Evolutionary conservation across 2,888 invertebrate species (phyloP), one percentile per base, ranked within the genome.

Genomic region (Epinotia brunnichana): DNA sequence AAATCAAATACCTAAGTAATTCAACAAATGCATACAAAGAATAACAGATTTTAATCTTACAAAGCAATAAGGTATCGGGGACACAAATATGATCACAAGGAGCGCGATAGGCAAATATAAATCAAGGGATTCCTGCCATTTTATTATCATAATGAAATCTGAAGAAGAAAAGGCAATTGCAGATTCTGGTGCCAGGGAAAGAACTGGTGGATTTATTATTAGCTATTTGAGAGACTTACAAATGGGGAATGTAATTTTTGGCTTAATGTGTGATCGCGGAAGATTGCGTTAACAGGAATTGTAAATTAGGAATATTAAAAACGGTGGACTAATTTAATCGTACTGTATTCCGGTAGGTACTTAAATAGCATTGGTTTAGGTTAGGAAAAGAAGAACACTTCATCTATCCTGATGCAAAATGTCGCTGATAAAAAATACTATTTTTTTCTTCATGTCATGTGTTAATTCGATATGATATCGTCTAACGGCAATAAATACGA

Each of bases 131-230:
- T 83, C 78, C 77, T 79, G 74, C 69, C 70, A 66, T 74, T 66
- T 74, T 76, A 76, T 84, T 89, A 90, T 90, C 90, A 80, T 90
- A 90, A 90, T 90, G 89, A 90, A 87, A 90, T 90, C 89, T 85
- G 80, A 78, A 76, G 74, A 76, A 70, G 73, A 61, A 68, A 56
- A 75, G 57, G 64, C 71, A 61, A 71, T 70, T 74, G 74, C 53
- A 67, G 67, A 68, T 67, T 62, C 29, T 59, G 54, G 41, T 74
- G 54, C 56, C 51, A 24, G 61, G 61, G 51, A 69, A 63, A 41
- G 59, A 73, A 39, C 62, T 53, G 57, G 68, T 59, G 62, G 59
- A 73, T 63, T 74, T 68, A 71, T 74, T 57, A 54, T 70, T 71
- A 74, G 57, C 41, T 48, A 63, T 70, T 48, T 51, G 62, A 19